These are phyloP conservation scores for Thaumatotibia leucotreta DNA, from an alignment of 1,140 invertebrate genomes.

Conservation along the genomic window DNA sequence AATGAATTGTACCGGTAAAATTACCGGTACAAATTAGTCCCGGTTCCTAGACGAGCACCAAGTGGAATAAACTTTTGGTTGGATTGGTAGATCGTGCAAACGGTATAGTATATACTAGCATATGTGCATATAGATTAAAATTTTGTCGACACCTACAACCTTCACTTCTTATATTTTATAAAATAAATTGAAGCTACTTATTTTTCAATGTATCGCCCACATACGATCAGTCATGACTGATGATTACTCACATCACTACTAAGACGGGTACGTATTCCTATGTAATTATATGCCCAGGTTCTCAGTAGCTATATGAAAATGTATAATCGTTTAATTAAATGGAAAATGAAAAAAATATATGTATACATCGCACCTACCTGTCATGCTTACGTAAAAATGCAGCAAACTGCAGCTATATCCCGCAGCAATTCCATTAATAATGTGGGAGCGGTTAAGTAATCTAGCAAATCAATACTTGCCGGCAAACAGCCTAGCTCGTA, in stretches of 20 bases:
- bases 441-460: neutral
- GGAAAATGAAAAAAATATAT: neutral
- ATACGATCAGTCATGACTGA: slow-evolving; percentile 26
- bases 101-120: neutral
- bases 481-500: too few relatives aligned
- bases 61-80: neutral
- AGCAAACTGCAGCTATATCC: neutral
- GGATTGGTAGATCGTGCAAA: slow-evolving; percentile 5
- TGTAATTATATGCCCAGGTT: neutral
- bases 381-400: neutral
- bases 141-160: slow-evolving; percentile 1
- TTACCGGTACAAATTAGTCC: neutral
- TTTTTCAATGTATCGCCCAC: slow-evolving; percentile 27
- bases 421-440: neutral
- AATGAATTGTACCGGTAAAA: neutral
- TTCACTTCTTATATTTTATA: neutral
- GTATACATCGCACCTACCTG: neutral
- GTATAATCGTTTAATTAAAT: too few relatives aligned
- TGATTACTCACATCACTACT: slow-evolving; percentile 21
- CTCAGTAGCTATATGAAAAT: too few relatives aligned
- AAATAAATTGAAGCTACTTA: slow-evolving; percentile 8
- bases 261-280: neutral
- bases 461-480: neutral
- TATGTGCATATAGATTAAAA: too few relatives aligned
- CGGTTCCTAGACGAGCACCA: neutral